Evolutionary conservation across 2,797 vertebrate genomes (phyloP).

Genomic region (Channa striata): DNA sequence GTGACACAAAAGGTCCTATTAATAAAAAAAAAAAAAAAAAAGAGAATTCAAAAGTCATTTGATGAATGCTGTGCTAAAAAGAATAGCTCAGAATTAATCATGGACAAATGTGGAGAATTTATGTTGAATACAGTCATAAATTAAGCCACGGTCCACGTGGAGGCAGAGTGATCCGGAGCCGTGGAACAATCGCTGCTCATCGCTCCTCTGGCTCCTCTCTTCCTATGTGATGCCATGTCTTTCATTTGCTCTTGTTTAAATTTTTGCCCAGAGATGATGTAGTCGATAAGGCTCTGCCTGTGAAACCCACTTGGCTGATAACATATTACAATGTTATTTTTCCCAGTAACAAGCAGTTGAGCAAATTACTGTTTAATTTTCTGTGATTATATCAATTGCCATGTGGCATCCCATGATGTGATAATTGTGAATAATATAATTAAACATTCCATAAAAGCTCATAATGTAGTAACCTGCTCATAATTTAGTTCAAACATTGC

Average conservation of each 20-base stretch:
- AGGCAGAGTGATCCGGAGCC: slow-evolving; percentile 47
- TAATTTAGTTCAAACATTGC: slow-evolving; percentile 3
- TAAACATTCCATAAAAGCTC: slow-evolving; percentile 8
- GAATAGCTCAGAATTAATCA: slow-evolving; percentile 49
- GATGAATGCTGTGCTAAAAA: slow-evolving; percentile 48
- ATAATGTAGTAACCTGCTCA: slow-evolving; percentile 8
- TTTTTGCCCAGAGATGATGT: slow-evolving; percentile 21
- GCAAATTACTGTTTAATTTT: slow-evolving; percentile 37
- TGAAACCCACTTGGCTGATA: slow-evolving; percentile 1
- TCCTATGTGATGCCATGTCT: slow-evolving; percentile 28
- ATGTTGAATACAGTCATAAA: slow-evolving; percentile 39
- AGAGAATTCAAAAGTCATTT: slow-evolving; percentile 39
- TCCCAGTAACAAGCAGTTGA: slow-evolving; percentile 13
- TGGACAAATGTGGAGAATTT: slow-evolving; percentile 32
- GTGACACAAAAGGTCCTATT: slow-evolving; percentile 29
- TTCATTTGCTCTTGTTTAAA: slow-evolving; percentile 21
- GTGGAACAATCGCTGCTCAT: slow-evolving; percentile 26
- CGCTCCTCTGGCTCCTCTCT: slow-evolving; percentile 28
- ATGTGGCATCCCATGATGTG: slow-evolving; percentile 7
- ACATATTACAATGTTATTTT: slow-evolving; percentile 9
- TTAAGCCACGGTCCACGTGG: slow-evolving; percentile 34
- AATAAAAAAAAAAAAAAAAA: slow-evolving; percentile 33
- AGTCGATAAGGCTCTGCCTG: not conserved
- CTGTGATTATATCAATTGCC: slow-evolving; percentile 29
- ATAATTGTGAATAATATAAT: slow-evolving; percentile 28